These are phyloP conservation scores for Phoxinus dragarum DNA, from an alignment of 2,797 vertebrate genomes.

Conservation along the genomic window DNA sequence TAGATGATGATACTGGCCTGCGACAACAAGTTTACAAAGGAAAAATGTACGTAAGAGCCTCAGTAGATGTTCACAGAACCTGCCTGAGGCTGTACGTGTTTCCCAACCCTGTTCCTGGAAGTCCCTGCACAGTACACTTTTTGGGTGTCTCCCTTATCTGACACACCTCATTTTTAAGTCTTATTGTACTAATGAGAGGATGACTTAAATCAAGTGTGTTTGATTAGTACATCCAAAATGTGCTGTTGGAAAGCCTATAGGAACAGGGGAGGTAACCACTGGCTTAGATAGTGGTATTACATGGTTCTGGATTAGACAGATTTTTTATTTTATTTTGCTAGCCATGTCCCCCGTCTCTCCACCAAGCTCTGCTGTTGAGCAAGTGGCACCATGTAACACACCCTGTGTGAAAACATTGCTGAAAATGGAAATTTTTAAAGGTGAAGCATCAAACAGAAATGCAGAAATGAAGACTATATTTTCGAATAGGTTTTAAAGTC, in stretches of 20 bases:
- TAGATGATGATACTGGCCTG: neutral
- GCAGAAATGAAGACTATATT: neutral
- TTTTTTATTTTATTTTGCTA: no score
- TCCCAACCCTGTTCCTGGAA: neutral
- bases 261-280: neutral
- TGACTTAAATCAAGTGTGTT: neutral
- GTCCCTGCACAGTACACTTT: no score
- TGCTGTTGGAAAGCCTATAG: neutral
- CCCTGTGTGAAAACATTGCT: neutral
- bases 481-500: neutral
- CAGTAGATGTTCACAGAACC: neutral
- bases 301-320: no score
- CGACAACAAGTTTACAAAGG: neutral
- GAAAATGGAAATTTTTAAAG: neutral
- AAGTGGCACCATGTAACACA: neutral
- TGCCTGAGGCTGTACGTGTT: neutral
- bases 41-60: neutral
- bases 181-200: neutral
- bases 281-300: no score
- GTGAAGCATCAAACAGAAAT: neutral
- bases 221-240: neutral
- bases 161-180: neutral
- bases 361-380: conserved; percentile 33
- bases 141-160: neutral
- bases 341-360: neutral